Conservation (phyloP, 2,113 vertebrate genomes). For the Cacatua alba region DNA sequence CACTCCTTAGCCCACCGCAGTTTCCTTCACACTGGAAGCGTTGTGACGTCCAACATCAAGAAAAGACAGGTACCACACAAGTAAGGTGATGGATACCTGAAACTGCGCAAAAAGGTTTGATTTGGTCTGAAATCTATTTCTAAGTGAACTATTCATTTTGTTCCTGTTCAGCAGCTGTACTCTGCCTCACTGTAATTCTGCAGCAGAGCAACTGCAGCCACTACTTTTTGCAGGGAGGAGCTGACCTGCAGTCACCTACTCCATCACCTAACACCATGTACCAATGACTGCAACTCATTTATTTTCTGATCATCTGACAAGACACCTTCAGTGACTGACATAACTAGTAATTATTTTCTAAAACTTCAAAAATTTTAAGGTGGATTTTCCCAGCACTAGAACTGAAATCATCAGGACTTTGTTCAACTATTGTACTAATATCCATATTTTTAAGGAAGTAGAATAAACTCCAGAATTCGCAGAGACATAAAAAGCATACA, state of each 20-base stretch:
- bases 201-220: not conserved
- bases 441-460: not conserved
- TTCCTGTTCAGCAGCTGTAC: not conserved
- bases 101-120: not conserved
- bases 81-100: not conserved
- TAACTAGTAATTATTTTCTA: not conserved
- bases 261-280: not conserved
- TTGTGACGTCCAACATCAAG: not conserved
- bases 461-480: slow-evolving; percentile 41
- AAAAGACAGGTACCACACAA: not conserved
- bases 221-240: not conserved
- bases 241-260: not conserved
- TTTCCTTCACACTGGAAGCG: not conserved
- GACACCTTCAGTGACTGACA: not conserved
- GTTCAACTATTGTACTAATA: not conserved
- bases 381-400: not conserved
- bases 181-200: not conserved
- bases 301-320: not conserved
- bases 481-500: not conserved
- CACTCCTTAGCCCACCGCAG: rapidly evolving
- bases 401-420: not conserved
- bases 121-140: not conserved
- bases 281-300: not conserved
- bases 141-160: not conserved
- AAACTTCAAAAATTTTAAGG: not conserved